Conservation (phyloP, 2,888 invertebrate species). For the Nomada flava region DNA sequence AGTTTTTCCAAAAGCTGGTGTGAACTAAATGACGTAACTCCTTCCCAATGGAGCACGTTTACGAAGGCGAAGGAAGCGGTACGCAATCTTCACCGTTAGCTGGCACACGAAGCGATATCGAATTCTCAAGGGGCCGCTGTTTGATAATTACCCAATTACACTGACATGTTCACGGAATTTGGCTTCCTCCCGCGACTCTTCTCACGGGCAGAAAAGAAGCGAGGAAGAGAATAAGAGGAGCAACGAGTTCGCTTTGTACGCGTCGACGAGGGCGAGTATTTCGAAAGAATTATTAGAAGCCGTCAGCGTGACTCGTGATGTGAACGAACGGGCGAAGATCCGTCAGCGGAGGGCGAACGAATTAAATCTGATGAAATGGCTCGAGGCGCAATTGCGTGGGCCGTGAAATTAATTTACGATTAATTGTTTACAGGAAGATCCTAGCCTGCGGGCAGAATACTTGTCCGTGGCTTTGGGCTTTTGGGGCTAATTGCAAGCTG, state of each 20-base stretch:
- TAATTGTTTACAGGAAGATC: constrained; percentile 50
- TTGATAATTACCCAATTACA: constrained; percentile 66
- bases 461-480: neutral
- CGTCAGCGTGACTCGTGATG: constrained; percentile 6
- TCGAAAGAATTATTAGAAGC: constrained; percentile 28
- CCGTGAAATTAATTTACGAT: constrained; percentile 65
- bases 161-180: constrained; percentile 43
- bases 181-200: constrained; percentile 34
- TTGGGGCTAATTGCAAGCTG: neutral
- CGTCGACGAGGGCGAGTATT: constrained; percentile 28
- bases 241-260: constrained; percentile 28
- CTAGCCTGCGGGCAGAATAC: neutral
- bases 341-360: constrained; percentile 32
- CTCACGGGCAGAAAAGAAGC: constrained; percentile 41
- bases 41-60: neutral
- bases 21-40: neutral
- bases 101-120: constrained; percentile 47
- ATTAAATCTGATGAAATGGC: constrained; percentile 48
- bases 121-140: constrained; percentile 55
- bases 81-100: constrained; percentile 37
- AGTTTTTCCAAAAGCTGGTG: neutral
- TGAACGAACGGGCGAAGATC: constrained; percentile 1
- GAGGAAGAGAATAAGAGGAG: neutral
- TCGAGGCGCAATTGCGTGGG: constrained; percentile 31
- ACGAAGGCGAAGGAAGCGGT: constrained; percentile 14